A percentile compares a stretch with the other conserved stretches of the same genome.
Evolutionary conservation across 2,888 invertebrate species (phyloP).

Genomic region (Dryobota labecula): DNA sequence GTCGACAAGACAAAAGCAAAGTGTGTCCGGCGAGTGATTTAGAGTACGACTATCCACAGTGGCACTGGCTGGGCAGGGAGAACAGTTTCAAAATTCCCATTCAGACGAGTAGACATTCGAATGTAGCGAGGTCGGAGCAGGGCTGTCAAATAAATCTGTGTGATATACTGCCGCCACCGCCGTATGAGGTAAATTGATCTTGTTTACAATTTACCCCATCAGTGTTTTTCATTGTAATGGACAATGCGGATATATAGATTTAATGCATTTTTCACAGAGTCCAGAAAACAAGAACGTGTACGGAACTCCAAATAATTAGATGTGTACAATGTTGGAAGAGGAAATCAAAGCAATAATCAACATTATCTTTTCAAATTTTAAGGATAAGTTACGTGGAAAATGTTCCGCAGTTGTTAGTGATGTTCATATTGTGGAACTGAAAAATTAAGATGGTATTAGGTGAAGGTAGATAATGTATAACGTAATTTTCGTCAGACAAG

Average conservation of each 20-base stretch:
- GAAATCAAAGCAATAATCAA: slow-evolving; percentile 67
- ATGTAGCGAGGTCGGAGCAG: slow-evolving; percentile 87
- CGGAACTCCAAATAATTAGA: slow-evolving; percentile 68
- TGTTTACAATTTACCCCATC: slow-evolving; percentile 77
- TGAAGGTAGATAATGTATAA: slow-evolving; percentile 67
- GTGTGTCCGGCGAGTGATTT: slow-evolving; percentile 88
- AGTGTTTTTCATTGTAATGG: slow-evolving; percentile 69
- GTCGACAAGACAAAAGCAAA: slow-evolving; percentile 89
- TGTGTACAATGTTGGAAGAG: slow-evolving; percentile 41
- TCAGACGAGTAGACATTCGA: slow-evolving; percentile 87
- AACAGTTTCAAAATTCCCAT: slow-evolving; percentile 90
- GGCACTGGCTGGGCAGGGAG: slow-evolving; percentile 89
- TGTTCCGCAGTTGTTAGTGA: slow-evolving; percentile 59
- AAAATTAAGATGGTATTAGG: slow-evolving; percentile 60
- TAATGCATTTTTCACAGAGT: slow-evolving; percentile 79
- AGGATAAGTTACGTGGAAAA: slow-evolving; percentile 53
- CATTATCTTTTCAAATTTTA: slow-evolving; percentile 65
- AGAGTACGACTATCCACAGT: slow-evolving; percentile 89
- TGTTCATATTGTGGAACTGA: slow-evolving; percentile 58
- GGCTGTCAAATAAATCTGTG: slow-evolving; percentile 92
- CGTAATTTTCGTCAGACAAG: slow-evolving; percentile 62
- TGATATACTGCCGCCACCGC: slow-evolving; percentile 92
- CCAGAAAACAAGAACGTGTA: slow-evolving; percentile 83
- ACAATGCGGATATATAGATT: slow-evolving; percentile 67
- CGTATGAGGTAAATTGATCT: slow-evolving; percentile 90